Base-by-base conservation (phyloP, 2,113 vertebrate species). In the Daubentonia madagascariensis region DNA sequence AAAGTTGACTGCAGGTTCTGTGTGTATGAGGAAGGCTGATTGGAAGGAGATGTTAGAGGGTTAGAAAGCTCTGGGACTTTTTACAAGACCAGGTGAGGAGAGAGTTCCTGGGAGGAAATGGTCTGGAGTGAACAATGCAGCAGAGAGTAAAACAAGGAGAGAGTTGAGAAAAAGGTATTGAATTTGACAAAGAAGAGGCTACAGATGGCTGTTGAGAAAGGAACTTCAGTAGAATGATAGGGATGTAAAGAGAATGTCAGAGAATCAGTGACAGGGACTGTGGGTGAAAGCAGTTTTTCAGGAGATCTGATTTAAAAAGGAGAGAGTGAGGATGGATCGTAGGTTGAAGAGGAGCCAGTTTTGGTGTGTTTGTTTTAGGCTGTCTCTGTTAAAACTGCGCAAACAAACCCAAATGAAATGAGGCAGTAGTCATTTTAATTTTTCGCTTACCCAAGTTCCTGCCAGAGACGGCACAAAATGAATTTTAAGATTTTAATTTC, bases 401-500 rank as follows among this genome's bases (percentile, higher is more conserved):
- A 95, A 87, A 84, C 23, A 91, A 78, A 90, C 20, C 28, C n/a
- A 72, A 85, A 85, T 85, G 25, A 73, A 92, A 59, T 12, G 45
- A 67, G 52, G 8, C 13, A 68, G 10, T 32, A 68, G n/a, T 83
- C 75, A 86, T 73, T 83, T 65, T 59, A 92, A 87, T 68, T 67
- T 85, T 91, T 97, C 83, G 79, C 28, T 95, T 12, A 50, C 28
- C 9, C 79, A 89, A 54, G 17, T 20, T 97, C 54, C 28, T 94
- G 35, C 9, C 81, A 89, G 20, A 85, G 32, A 95, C 57, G 43
- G 54, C 37, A 70, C 43, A 84, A 91, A 89, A 59, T 59, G 17
- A 76, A 96, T 90, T 80, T 91, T 88, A 65, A 85, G 37, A n/a
- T 85, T 94, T 87, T 96, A 92, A 92, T 70, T 85, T 94, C 23